Percentiles rank a stretch among this genome's conserved stretches.
These are phyloP conservation scores for Cinclus cinclus DNA, from an alignment of 2,113 vertebrate species.

Conservation along the genomic window DNA sequence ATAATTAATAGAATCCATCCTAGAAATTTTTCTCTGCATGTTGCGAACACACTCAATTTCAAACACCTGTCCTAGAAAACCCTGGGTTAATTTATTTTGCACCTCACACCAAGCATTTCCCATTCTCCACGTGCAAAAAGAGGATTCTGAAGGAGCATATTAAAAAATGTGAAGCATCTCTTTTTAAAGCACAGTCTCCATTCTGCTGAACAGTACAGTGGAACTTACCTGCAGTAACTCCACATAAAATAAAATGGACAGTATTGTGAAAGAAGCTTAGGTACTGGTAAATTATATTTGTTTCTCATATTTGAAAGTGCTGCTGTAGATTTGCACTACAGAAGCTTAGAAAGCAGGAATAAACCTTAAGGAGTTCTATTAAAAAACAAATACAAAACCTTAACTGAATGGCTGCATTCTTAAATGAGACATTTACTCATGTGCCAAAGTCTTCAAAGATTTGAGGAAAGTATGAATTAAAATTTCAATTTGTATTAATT, in stretches of 20 bases:
- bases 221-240: not conserved
- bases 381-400: not conserved
- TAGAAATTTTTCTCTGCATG: not conserved
- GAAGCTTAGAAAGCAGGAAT: not conserved
- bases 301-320: not conserved
- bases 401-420: not conserved
- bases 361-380: not conserved
- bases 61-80: not conserved
- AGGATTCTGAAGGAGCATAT: not conserved
- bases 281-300: not conserved
- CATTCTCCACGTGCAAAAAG: not conserved
- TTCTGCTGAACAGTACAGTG: not conserved
- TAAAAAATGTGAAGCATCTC: not conserved
- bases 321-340: not conserved
- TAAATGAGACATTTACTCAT: not conserved
- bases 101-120: not conserved
- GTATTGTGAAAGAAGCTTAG: not conserved
- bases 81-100: accelerated
- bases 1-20: not conserved
- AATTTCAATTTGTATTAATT: not conserved
- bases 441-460: not conserved
- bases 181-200: not conserved
- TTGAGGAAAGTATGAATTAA: not conserved
- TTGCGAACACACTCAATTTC: not conserved
- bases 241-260: not conserved